Percentiles rank a stretch among this genome's conserved stretches.
Conservation (phyloP, 2,797 vertebrate species). For the Stomatorhinus walkeri region DNA sequence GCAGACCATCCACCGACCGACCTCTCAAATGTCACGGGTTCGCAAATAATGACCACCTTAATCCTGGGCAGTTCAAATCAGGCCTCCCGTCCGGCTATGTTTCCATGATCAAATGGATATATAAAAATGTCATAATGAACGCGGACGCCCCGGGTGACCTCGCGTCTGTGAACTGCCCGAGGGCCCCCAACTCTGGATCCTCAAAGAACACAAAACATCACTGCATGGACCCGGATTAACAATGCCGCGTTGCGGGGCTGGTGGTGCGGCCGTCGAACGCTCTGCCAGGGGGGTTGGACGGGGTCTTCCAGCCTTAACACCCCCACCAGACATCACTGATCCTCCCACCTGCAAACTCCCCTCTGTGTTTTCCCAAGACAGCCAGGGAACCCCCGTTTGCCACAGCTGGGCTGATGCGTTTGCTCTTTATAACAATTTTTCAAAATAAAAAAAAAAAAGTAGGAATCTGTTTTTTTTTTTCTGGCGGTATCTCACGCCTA, state of each 20-base stretch:
- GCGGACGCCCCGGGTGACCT: not conserved
- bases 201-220: not conserved
- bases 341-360: not conserved
- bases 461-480: not conserved
- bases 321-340: not conserved
- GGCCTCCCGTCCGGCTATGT: not conserved
- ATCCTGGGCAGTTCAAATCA: not conserved
- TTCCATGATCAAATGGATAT: not conserved
- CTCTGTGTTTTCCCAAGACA: not conserved
- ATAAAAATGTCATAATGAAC: not conserved
- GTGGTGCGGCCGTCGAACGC: not conserved
- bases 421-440: not conserved
- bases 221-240: not conserved
- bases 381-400: not conserved
- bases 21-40: not conserved
- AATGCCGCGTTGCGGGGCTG: not conserved
- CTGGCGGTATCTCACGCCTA: constrained; percentile 45
- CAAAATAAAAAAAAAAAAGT: not conserved
- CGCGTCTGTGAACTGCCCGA: not conserved
- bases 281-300: not conserved
- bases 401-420: not conserved
- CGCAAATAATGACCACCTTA: not conserved
- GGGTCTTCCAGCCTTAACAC: not conserved
- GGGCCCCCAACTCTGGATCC: not conserved
- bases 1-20: not conserved